Evolutionary conservation across 2,888 invertebrate species (phyloP), one percentile per base, ranked within the genome.

Genomic region (Hermaeophaga mercurialis): DNA sequence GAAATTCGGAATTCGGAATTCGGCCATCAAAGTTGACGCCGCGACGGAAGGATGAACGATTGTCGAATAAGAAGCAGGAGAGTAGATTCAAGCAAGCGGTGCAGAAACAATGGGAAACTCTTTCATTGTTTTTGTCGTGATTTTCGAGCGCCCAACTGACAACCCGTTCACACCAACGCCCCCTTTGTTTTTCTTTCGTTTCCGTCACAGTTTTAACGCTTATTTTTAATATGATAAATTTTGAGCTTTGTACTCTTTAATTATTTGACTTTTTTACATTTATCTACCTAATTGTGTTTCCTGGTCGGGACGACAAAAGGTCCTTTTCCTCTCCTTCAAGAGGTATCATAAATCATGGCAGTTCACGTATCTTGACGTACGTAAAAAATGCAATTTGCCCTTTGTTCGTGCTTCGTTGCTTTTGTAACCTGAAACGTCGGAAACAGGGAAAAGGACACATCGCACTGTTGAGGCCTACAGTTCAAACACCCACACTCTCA

Each of bases 141-240:
- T 75, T 73, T 71, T 71, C 72, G 72, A 72, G 72, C 72, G 71
- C 72, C 44, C 52, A 68, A 73, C 75, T 75, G 77, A 75, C 77
- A 78, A 75, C 76, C 52, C 77, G 76, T 75, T 77, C 75, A 72
- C 70, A 70, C 67, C 69, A 72, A 69, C 72, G 70, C 71, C 70
- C 72, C 70, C 73, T 73, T 76, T 77, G 76, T 76, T 78, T 76
- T 76, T 77, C 75, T 76, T 76, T 76, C 75, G 73, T 71, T 70
- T 71, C 71, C 74, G 70, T 73, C 75, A 73, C 72, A 73, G 73
- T 74, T 76, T 73, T 70, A 74, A 73, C 76, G 76, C 75, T 75
- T 71, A 77, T 77, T 77, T 77, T 78, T 77, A 76, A 77, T 76
- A 75, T 77, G 77, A 77, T 77, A 77, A 78, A 78, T 78, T 77